Conservation (phyloP, 1,140 invertebrate genomes). For the Microplitis demolitor region DNA sequence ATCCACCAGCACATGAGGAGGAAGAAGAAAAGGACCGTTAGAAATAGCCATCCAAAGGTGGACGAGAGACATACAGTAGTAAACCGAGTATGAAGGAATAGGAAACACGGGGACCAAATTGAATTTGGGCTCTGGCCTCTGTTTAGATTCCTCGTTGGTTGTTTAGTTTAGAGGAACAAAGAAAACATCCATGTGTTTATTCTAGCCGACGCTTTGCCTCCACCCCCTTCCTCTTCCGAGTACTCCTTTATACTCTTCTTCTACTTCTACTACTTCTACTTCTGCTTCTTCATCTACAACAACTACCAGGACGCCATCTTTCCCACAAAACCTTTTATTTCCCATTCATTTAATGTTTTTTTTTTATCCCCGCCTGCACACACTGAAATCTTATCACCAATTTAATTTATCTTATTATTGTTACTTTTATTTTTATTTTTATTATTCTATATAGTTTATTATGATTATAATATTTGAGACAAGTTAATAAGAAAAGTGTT, state of each 20-base stretch:
- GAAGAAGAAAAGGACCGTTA: slow-evolving; percentile 20
- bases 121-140: slow-evolving; percentile 65
- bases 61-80: background rate
- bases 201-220: slow-evolving; percentile 62
- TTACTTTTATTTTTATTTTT: background rate
- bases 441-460: too few relatives aligned
- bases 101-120: slow-evolving; percentile 61
- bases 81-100: background rate
- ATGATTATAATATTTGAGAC: too few relatives aligned
- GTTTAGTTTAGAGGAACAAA: slow-evolving; percentile 69
- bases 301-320: background rate
- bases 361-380: background rate
- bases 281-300: slow-evolving; percentile 17
- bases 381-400: background rate
- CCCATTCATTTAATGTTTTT: background rate
- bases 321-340: background rate
- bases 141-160: slow-evolving; percentile 67
- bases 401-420: background rate
- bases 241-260: slow-evolving; percentile 32
- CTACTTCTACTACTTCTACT: slow-evolving; percentile 10
- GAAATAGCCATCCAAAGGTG: slow-evolving; percentile 46
- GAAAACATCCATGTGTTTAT: slow-evolving; percentile 69
- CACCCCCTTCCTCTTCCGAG: slow-evolving; percentile 24
- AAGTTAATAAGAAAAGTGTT: too few relatives aligned
- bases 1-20: background rate